Base-by-base conservation (phyloP, 2,888 invertebrate species). In the Trichacis sp. region DNA sequence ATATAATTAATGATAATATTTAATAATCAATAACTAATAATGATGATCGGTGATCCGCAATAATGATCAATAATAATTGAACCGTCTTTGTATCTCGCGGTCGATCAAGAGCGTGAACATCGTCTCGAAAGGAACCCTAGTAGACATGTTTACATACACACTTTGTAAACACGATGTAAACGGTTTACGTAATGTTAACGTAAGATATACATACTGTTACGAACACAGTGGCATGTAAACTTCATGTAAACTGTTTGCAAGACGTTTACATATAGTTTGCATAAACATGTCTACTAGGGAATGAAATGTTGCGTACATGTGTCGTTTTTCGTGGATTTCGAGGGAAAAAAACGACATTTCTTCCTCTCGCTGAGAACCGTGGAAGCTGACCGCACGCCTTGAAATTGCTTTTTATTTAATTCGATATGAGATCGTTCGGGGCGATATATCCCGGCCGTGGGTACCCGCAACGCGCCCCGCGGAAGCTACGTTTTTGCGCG, bases 381-480 rank as follows among this genome's bases (percentile, higher is more conserved):
- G 57, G 52, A 61, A 43, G 70, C 50, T 68, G 68, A 59, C 68
- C 73, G 68, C 68, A 76, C 75, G 65, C 66, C 68, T 72, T 70
- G 62, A 72, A 75, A 76, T 79, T 79, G 77, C 75, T 74, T 74
- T 81, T 79, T 70, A 76, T 78, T 78, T 77, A 65, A 75, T 80
- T 79, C 78, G 77, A 79, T 73, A 79, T 81, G 81, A 81, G 81
- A 81, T 81, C 81, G 80, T 81, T 80, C 79, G 81, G 81, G 80
- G 81, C 79, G 74, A 79, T 75, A 68, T 73, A 79, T 80, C 80
- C 79, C 81, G 79, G 79, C 78, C 75, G 73, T 71, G 74, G 60
- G 62, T 73, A 69, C 67, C 68, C 72, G 73, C 74, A 72, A 73
- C 71, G 49, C 63, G 57, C 43, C 24, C 47, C 51, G 46, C 48